phyloP scores from a whole-genome alignment of 2,888 invertebrate genomes.

The Zootermopsis nevadensis region DNA sequence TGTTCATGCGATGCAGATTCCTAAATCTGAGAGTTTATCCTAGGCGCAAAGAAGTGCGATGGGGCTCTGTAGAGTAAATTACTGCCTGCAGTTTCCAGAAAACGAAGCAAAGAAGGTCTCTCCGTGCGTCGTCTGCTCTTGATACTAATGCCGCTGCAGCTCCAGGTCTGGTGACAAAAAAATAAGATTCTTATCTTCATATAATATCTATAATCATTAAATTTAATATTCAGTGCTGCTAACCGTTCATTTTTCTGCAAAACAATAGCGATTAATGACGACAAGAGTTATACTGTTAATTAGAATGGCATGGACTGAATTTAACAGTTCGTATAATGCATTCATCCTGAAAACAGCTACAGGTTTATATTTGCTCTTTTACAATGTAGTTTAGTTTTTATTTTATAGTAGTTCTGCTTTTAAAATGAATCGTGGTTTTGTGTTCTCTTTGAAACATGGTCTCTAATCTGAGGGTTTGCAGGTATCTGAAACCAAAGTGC shows the following conservation, averaged over 20 bases:
- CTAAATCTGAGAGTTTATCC: not conserved
- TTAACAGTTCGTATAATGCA: not conserved
- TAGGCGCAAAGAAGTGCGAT: not conserved
- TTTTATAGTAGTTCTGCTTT: too few species aligned
- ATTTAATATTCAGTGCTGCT: not conserved
- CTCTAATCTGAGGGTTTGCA: too few species aligned
- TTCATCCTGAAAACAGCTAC: too few species aligned
- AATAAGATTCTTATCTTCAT: not conserved
- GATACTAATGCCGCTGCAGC: not conserved
- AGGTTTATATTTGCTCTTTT: too few species aligned
- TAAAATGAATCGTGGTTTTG: too few species aligned
- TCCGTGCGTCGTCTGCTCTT: too few species aligned
- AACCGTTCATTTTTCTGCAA: not conserved
- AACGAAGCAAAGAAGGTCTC: conserved; percentile 9
- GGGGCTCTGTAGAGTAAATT: not conserved
- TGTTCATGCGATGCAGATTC: not conserved
- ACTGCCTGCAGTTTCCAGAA: not conserved
- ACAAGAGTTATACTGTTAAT: not conserved
- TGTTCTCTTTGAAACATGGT: too few species aligned
- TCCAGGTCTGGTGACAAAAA: not conserved
- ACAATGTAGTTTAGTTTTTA: too few species aligned
- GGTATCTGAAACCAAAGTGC: too few species aligned
- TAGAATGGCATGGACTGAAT: not conserved
- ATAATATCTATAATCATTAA: conserved; percentile 6
- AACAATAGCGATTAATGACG: not conserved